Percentiles rank a stretch among this genome's conserved stretches.
Conservation (phyloP, 1,140 invertebrate species). For the Zophobas atratus region DNA sequence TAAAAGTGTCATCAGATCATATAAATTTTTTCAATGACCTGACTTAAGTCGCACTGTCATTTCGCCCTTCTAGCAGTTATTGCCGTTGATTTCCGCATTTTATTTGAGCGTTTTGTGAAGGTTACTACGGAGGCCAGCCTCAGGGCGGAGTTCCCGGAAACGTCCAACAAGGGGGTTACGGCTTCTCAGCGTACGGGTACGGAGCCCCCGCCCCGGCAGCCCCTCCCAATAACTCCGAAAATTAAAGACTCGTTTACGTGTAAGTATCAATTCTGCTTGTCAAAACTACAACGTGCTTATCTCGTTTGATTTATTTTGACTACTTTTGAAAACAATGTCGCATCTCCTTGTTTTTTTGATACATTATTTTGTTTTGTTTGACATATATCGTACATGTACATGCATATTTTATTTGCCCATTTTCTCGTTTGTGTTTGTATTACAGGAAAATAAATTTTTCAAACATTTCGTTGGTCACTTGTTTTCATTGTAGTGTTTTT, state of each 20-base stretch:
- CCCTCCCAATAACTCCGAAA: slow-evolving; percentile 51
- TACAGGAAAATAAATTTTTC: slow-evolving; percentile 49
- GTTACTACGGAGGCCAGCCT: slow-evolving; percentile 64
- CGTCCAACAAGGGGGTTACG: slow-evolving; percentile 62
- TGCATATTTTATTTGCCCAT: slow-evolving; percentile 29
- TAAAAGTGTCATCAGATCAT: too few relatives aligned
- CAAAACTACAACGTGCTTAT: slow-evolving; percentile 24
- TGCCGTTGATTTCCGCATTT: slow-evolving; percentile 25
- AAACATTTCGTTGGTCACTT: slow-evolving; percentile 46
- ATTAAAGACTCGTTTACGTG: slow-evolving; percentile 50
- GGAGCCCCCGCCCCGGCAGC: slow-evolving; percentile 55
- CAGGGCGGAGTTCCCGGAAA: slow-evolving; percentile 59
- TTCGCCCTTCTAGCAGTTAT: background rate
- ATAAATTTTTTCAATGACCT: too few relatives aligned
- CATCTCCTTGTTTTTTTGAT: slow-evolving; percentile 32
- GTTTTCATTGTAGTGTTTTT: slow-evolving; percentile 55
- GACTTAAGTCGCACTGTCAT: background rate
- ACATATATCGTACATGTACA: slow-evolving; percentile 23
- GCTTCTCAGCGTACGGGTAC: slow-evolving; percentile 63
- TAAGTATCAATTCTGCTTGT: slow-evolving; percentile 41
- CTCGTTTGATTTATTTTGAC: slow-evolving; percentile 38
- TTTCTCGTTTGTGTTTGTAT: slow-evolving; percentile 50
- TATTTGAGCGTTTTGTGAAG: slow-evolving; percentile 40
- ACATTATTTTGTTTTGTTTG: slow-evolving; percentile 32
- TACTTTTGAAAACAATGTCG: slow-evolving; percentile 56